Percentiles rank a stretch among this genome's conserved stretches.
Evolutionary conservation across 1,140 invertebrate genomes (phyloP).

Genomic region (Drosophila insularis): DNA sequence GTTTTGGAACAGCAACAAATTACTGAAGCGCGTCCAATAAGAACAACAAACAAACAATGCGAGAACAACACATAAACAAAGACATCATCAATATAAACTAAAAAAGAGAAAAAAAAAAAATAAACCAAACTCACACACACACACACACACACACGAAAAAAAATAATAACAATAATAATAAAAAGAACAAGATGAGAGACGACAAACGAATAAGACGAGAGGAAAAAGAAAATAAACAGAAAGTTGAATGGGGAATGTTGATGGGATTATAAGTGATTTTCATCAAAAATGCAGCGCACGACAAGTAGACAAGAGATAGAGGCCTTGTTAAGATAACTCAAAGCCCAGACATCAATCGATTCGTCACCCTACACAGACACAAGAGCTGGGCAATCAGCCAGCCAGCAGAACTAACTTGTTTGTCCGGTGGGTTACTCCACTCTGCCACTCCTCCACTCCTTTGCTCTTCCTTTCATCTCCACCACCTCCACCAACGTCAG

Average conservation of each 20-base stretch:
- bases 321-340: slow-evolving; percentile 77
- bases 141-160: neutral
- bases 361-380: slow-evolving; percentile 60
- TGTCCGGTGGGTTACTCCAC: neutral
- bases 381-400: slow-evolving; percentile 61
- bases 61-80: slow-evolving; percentile 76
- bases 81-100: slow-evolving; percentile 78
- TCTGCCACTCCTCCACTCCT: neutral
- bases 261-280: slow-evolving; percentile 80
- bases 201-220: neutral
- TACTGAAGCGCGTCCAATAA: slow-evolving; percentile 71
- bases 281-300: slow-evolving; percentile 79
- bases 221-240: slow-evolving; percentile 26
- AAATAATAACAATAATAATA: slow-evolving; percentile 15
- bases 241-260: slow-evolving; percentile 72
- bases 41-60: slow-evolving; percentile 76
- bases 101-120: slow-evolving; percentile 36
- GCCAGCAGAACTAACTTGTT: slow-evolving; percentile 67
- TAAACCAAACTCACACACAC: slow-evolving; percentile 35
- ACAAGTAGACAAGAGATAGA: slow-evolving; percentile 58
- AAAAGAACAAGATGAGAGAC: slow-evolving; percentile 11
- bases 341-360: slow-evolving; percentile 77
- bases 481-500: neutral
- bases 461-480: neutral
- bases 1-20: slow-evolving; percentile 69